Evolutionary conservation across 2,797 vertebrate species (phyloP).

Genomic region (Thaleichthys pacificus): DNA sequence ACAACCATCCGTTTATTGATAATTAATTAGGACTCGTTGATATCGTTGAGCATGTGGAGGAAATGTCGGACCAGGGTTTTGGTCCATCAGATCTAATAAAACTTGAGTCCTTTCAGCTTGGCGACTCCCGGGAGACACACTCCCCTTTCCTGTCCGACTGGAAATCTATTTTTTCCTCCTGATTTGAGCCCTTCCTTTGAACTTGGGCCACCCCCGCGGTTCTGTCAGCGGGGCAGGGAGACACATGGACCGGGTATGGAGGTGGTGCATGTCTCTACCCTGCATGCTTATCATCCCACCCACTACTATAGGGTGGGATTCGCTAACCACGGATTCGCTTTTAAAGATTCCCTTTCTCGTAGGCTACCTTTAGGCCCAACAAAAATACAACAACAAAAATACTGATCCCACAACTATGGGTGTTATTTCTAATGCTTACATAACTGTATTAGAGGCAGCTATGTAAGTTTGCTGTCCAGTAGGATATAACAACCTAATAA

Average conservation of each 20-base stretch:
- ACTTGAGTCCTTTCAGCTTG: neutral
- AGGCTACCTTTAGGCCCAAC: neutral
- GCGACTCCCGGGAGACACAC: neutral
- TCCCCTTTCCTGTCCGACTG: neutral
- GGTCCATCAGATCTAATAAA: too few relatives aligned
- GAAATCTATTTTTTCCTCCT: neutral
- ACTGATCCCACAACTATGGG: neutral
- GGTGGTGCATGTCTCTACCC: neutral
- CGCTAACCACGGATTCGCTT: neutral
- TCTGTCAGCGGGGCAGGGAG: neutral
- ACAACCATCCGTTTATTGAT: too few relatives aligned
- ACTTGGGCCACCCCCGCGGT: neutral
- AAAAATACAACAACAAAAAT: neutral
- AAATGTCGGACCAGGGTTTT: too few relatives aligned
- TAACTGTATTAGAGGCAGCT: neutral
- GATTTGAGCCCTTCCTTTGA: constrained; percentile 2
- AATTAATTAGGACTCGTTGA: too few relatives aligned
- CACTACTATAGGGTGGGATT: neutral
- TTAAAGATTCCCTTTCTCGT: neutral
- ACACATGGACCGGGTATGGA: neutral
- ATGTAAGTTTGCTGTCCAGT: neutral
- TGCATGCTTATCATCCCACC: neutral
- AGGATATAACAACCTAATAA: neutral
- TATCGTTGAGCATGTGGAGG: too few relatives aligned
- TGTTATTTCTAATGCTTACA: neutral